These are phyloP conservation scores for Periplaneta americana DNA, from an alignment of 1,140 invertebrate species.

Conservation along the genomic window DNA sequence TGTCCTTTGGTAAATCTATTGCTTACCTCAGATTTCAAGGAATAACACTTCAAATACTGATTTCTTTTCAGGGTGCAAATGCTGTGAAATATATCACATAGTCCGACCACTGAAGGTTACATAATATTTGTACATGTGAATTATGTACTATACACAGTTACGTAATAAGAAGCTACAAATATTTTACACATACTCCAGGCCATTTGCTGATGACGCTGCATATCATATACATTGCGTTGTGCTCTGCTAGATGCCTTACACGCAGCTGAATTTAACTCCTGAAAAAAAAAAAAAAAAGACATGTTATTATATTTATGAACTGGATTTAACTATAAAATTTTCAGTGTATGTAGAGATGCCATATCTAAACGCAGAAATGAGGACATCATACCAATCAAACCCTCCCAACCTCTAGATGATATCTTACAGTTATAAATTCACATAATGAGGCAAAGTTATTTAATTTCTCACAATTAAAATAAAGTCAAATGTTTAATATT, in stretches of 20 bases:
- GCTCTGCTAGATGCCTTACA: slow-evolving; percentile 36
- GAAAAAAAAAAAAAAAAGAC: slow-evolving; percentile 31
- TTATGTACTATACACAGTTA: background rate
- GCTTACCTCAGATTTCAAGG: background rate
- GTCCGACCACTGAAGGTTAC: background rate
- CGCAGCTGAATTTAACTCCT: slow-evolving; percentile 72
- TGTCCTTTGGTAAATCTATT: background rate
- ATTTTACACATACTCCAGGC: background rate
- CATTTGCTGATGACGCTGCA: background rate
- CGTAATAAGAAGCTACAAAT: background rate
- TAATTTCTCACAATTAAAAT: too few relatives aligned
- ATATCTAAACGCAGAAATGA: too few relatives aligned
- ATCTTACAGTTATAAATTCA: too few relatives aligned
- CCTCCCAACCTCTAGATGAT: too few relatives aligned
- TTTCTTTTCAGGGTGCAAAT: background rate
- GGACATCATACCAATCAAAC: too few relatives aligned
- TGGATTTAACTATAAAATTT: too few relatives aligned
- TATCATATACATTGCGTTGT: background rate
- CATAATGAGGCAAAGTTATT: too few relatives aligned
- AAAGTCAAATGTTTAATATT: too few relatives aligned
- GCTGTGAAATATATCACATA: background rate
- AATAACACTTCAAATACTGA: background rate
- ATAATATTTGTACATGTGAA: background rate
- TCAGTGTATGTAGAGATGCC: too few relatives aligned
- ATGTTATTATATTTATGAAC: too few relatives aligned